Base-by-base conservation (phyloP, 2,113 vertebrate genomes). In the Pygoscelis antarcticus region DNA sequence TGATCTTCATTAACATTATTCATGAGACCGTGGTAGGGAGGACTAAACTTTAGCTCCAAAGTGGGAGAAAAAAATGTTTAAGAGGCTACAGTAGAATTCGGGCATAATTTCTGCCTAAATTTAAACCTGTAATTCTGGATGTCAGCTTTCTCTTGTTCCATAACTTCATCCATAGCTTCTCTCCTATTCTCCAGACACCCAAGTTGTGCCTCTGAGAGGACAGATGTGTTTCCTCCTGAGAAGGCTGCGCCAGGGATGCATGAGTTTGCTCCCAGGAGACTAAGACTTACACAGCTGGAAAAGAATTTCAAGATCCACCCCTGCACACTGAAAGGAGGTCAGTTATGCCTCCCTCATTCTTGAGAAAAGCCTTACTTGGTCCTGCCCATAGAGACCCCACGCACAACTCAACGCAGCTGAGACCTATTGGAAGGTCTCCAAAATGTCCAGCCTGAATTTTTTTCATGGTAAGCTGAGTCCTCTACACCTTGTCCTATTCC, bases 321-420 rank as follows among this genome's bases (percentile, higher is more conserved):
- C 51, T 11, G 19, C 6, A 4, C 21, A 36, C 19, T 40, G 51
- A 14, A 79, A 87, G 30, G 71, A 75, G 69, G 47, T 92, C 46
- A 74, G 27, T 74, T 75, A 62, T 20, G 64, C 21, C 13, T 61
- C 13, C 16, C 17, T 47, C 9, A 16, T 62, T 78, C 77, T 64
- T 81, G 36, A 91, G 51, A 86, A 91, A 78, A 85, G 7, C 19
- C 27, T 75, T 71, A 20, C 49, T 87, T 76, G n/a, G 21, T 89
- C 38, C 52, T 71, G 38, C 26, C 29, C 26, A 3, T 15, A 30
- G 36, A 77, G n/a, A 71, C 18, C n/a, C 16, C 65, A 34, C 40
- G 60, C 0, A 1, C 26, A 62, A 79, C 55, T 62, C 16, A 2
- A 27, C 4, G 0, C 14, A 16, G 16, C 55, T 68, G 18, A 16